A percentile compares a stretch with the other conserved stretches of the same genome.
Conservation (phyloP, 1,140 invertebrate species). For the Neoseiulus cucumeris region DNA sequence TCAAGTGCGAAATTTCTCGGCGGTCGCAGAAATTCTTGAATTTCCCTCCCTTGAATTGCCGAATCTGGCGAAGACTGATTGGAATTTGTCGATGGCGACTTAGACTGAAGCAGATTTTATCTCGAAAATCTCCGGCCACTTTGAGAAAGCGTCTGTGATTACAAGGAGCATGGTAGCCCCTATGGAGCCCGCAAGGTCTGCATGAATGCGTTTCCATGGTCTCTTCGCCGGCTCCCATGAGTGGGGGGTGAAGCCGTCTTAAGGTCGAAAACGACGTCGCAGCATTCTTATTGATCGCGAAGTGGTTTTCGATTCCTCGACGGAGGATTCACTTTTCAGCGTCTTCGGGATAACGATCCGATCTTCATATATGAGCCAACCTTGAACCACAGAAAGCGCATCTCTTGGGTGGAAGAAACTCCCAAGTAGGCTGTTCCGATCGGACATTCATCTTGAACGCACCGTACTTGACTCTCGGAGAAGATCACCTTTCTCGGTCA, state of each 20-base stretch:
- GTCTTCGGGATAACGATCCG: conserved; percentile 23
- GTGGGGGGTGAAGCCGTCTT: conserved; percentile 16
- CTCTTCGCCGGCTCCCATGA: conserved; percentile 24
- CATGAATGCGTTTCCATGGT: conserved; percentile 30
- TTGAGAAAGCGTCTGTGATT: conserved; percentile 27
- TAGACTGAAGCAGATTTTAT: no score
- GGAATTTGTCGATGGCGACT: no score
- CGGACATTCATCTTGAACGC: background rate
- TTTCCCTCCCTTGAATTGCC: no score
- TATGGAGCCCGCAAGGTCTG: conserved; percentile 32
- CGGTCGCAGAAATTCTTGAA: no score
- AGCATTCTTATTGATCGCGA: conserved; percentile 21
- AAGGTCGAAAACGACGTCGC: conserved; percentile 19
- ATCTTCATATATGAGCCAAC: conserved; percentile 23
- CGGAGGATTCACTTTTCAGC: conserved; percentile 23
- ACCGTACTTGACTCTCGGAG: background rate
- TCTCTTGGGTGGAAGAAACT: background rate
- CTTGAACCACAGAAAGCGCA: conserved; percentile 11
- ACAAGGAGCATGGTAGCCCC: conserved; percentile 26
- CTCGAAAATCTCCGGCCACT: conserved; percentile 28
- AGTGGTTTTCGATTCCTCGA: conserved; percentile 24
- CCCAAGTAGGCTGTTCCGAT: background rate
- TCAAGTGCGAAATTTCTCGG: no score
- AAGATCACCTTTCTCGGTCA: background rate
- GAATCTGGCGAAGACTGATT: no score